Percentiles rank a stretch among this genome's conserved stretches.
Conservation (phyloP, 2,113 vertebrate species). For the Mus pahari region DNA sequence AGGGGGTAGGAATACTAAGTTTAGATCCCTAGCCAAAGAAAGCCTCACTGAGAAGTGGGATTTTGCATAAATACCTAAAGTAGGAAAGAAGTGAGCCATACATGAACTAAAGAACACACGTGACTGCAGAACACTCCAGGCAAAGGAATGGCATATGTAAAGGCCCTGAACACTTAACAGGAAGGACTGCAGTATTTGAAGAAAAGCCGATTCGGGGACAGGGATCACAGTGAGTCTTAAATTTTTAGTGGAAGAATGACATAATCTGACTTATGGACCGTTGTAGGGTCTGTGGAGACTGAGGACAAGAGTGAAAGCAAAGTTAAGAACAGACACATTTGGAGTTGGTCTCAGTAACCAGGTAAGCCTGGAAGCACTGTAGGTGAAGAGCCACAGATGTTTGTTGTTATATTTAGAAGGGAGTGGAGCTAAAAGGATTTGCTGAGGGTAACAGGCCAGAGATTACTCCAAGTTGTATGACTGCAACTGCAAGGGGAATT, state of each 20-base stretch:
- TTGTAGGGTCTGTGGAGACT: neutral
- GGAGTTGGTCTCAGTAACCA: neutral
- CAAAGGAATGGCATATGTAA: neutral
- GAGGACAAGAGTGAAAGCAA: neutral
- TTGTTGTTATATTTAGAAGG: neutral
- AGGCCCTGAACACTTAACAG: neutral
- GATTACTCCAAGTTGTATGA: neutral
- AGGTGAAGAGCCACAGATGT: neutral
- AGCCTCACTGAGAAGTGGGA: slow-evolving; percentile 8
- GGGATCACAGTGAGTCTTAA: neutral
- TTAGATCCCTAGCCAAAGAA: slow-evolving; percentile 35
- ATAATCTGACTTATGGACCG: neutral
- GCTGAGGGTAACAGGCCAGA: neutral
- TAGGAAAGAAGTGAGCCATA: slow-evolving; percentile 26
- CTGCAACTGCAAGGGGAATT: neutral
- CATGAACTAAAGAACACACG: neutral
- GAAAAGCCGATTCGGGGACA: no score
- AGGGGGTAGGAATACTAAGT: neutral
- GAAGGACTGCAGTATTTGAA: neutral
- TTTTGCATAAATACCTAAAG: slow-evolving; percentile 10
- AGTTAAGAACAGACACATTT: neutral
- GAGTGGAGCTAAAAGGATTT: slow-evolving; percentile 1
- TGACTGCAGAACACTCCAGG: neutral
- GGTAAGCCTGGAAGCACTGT: neutral
- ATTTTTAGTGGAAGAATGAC: neutral